These are phyloP conservation scores for Platyscapa corneri DNA, from an alignment of 1,140 invertebrate genomes.

Conservation along the genomic window DNA sequence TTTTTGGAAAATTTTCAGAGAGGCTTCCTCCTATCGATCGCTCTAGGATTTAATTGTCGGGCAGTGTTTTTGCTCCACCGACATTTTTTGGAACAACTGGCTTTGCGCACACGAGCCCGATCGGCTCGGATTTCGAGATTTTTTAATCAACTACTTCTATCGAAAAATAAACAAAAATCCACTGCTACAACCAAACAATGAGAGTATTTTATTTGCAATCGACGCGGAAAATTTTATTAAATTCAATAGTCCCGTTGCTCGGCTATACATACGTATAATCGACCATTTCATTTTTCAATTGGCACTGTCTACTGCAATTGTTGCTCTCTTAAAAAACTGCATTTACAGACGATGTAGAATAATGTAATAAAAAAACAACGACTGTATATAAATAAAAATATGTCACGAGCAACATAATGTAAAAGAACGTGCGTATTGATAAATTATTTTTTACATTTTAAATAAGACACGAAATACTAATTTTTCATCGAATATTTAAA, in stretches of 20 bases:
- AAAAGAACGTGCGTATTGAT: no score
- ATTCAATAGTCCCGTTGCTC: neutral
- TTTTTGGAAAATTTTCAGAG: neutral
- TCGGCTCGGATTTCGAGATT: neutral
- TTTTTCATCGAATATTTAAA: no score
- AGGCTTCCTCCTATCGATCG: neutral
- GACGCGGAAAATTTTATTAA: neutral
- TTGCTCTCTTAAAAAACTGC: no score
- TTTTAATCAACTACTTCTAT: neutral
- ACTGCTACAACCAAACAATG: neutral
- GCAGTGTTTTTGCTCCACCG: neutral
- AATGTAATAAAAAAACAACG: no score
- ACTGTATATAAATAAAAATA: no score
- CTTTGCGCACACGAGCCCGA: neutral
- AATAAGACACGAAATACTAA: no score
- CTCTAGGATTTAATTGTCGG: neutral
- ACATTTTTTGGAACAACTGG: neutral
- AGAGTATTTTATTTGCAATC: neutral
- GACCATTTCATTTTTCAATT: no score
- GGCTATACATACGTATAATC: no score
- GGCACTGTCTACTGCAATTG: no score
- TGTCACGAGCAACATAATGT: no score
- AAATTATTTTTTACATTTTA: no score
- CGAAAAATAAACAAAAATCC: neutral
- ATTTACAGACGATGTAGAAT: no score